These are phyloP conservation scores for Hyperoplus immaculatus DNA, from an alignment of 2,797 vertebrate species.

Conservation along the genomic window DNA sequence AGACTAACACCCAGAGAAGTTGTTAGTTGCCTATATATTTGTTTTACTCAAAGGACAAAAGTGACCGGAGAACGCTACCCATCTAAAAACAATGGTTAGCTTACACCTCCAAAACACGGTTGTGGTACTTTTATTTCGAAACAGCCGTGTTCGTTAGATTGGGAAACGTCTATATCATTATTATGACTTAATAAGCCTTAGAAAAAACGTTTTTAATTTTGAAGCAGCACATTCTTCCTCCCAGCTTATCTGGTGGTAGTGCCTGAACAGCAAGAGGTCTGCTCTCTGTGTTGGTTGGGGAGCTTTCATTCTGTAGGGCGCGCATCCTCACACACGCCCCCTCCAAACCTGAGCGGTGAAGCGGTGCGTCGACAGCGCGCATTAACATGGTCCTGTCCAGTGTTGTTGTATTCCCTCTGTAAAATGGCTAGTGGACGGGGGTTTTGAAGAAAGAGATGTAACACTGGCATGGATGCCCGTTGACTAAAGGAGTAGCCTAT, in stretches of 20 bases:
- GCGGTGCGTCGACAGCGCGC: conserved; percentile 37
- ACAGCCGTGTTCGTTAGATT: background rate
- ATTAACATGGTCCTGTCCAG: conserved; percentile 14
- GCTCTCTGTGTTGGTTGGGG: conserved; percentile 11
- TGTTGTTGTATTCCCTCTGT: background rate
- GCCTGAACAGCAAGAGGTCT: conserved; percentile 54
- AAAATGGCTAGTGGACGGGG: conserved; percentile 44
- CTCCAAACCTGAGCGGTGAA: conserved; percentile 42
- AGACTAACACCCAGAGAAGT: no score
- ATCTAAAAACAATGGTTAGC: no score
- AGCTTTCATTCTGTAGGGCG: conserved; percentile 7
- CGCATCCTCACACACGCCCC: conserved; percentile 48
- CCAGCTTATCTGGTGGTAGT: conserved; percentile 11
- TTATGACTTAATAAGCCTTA: background rate
- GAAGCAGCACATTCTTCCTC: background rate
- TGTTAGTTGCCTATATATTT: no score
- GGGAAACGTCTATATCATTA: background rate
- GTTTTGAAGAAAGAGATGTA: conserved; percentile 48
- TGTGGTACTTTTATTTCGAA: background rate
- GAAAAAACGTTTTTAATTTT: background rate
- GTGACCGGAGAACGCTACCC: no score
- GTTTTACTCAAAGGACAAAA: no score
- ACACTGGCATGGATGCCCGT: conserved; percentile 61
- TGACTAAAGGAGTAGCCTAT: conserved; percentile 67
- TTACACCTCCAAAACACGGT: background rate